Conservation (phyloP, 2,888 invertebrate genomes). For the Agapetus fuscipes region DNA sequence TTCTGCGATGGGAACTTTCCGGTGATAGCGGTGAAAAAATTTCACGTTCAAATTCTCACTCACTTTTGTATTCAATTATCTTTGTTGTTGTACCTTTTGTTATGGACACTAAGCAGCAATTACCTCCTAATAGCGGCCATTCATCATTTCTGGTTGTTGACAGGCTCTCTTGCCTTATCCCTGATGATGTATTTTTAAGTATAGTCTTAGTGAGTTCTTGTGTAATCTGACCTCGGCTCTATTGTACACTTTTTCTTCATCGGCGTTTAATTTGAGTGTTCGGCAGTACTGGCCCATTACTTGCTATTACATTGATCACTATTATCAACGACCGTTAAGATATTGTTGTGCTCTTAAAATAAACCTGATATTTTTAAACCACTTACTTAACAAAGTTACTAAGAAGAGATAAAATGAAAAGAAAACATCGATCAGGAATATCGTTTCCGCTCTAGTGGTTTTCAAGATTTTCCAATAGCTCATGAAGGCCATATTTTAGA, state of each 20-base stretch:
- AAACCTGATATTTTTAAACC: too few species aligned
- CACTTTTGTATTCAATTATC: constrained; percentile 1
- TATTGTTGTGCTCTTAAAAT: too few species aligned
- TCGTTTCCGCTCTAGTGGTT: too few species aligned
- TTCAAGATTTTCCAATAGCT: too few species aligned
- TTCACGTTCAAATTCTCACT: neutral
- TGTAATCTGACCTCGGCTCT: constrained; percentile 6
- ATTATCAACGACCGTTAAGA: constrained; percentile 9
- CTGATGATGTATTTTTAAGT: constrained; percentile 21
- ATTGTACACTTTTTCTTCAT: constrained; percentile 12
- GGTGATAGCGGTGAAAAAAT: constrained; percentile 2
- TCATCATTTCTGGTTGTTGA: constrained; percentile 20
- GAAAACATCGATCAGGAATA: too few species aligned
- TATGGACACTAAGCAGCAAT: constrained; percentile 9
- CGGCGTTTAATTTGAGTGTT: constrained; percentile 7
- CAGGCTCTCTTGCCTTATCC: constrained; percentile 13
- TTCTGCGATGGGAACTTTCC: constrained; percentile 6
- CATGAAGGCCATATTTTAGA: too few species aligned
- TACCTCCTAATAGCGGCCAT: constrained; percentile 18
- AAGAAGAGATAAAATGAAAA: too few species aligned
- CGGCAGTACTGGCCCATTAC: too few species aligned
- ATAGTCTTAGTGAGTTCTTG: constrained; percentile 8
- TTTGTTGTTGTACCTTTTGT: constrained; percentile 1
- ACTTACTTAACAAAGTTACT: too few species aligned
- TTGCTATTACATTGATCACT: constrained; percentile 10